These are phyloP conservation scores for Virgularia gustaviana DNA, from an alignment of 92 coral and sea anemone genomes.

Conservation along the genomic window DNA sequence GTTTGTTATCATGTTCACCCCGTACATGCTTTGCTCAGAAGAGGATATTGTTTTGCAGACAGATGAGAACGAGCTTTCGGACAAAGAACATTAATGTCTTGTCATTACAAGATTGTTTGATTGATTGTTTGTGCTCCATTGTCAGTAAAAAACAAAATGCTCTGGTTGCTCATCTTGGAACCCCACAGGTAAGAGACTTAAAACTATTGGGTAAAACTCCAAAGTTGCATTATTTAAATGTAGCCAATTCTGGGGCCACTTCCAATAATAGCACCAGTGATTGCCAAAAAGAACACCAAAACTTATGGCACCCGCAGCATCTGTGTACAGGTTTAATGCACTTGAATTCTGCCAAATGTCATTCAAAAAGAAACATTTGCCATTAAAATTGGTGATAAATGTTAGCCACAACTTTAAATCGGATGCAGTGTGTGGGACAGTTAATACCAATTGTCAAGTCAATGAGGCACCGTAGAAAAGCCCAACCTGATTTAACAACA, in stretches of 20 bases:
- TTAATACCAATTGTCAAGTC: constrained; percentile 12
- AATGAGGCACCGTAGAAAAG: background rate
- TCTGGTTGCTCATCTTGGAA: constrained; percentile 23
- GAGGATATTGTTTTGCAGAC: constrained; percentile 44
- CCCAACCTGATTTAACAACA: background rate
- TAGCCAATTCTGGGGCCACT: constrained; percentile 37
- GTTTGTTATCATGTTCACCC: background rate
- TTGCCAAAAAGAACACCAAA: constrained; percentile 41
- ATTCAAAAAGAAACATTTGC: constrained; percentile 21
- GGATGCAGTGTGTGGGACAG: too few relatives aligned
- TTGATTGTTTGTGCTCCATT: too few relatives aligned
- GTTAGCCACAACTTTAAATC: constrained; percentile 32
- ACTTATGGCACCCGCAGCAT: too few relatives aligned
- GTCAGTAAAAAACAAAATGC: too few relatives aligned
- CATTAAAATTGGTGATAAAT: constrained; percentile 40
- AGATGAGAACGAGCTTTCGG: too few relatives aligned
- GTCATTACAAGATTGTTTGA: too few relatives aligned
- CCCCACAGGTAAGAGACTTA: constrained; percentile 22
- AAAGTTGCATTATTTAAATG: constrained; percentile 30
- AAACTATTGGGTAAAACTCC: constrained; percentile 33
- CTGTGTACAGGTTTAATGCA: constrained; percentile 33
- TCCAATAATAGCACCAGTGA: constrained; percentile 46
- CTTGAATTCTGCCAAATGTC: constrained; percentile 28
- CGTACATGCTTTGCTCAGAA: constrained; percentile 48
- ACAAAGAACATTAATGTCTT: too few relatives aligned